A percentile compares a stretch with the other conserved stretches of the same genome.
These are phyloP conservation scores for Lanius collurio DNA, from an alignment of 2,113 vertebrate species.

Conservation along the genomic window DNA sequence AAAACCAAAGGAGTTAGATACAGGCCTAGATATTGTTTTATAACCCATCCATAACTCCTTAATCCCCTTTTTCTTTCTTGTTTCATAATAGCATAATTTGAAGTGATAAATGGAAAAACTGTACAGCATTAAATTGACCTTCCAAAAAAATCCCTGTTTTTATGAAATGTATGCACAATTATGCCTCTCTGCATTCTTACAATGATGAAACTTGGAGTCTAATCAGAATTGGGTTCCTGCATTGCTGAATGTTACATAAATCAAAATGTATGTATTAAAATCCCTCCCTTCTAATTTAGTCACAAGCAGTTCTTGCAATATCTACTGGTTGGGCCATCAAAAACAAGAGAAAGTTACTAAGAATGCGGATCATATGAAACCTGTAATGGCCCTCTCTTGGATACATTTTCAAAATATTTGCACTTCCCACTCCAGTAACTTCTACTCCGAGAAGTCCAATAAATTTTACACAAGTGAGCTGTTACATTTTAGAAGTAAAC, in stretches of 20 bases:
- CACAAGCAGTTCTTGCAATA: background rate
- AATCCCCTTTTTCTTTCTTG: background rate
- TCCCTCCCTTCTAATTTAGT: background rate
- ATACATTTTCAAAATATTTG: background rate
- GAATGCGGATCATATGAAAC: background rate
- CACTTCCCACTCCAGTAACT: background rate
- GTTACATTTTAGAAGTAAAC: background rate
- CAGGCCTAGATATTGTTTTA: background rate
- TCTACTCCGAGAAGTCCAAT: background rate
- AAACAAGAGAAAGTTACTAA: background rate
- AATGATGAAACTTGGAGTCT: background rate
- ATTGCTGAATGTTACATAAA: background rate
- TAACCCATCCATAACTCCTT: background rate
- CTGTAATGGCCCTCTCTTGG: background rate
- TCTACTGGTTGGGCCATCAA: background rate
- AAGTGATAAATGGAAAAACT: background rate
- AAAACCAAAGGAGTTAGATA: background rate
- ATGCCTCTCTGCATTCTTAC: background rate
- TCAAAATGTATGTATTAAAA: background rate
- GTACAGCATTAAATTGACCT: background rate
- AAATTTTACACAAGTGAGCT: background rate
- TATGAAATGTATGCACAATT: background rate
- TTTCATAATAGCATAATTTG: background rate
- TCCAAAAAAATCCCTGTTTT: background rate
- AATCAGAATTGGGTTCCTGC: background rate